Conservation (phyloP, 1,140 invertebrate genomes). For the Drosophila nebulosa region DNA sequence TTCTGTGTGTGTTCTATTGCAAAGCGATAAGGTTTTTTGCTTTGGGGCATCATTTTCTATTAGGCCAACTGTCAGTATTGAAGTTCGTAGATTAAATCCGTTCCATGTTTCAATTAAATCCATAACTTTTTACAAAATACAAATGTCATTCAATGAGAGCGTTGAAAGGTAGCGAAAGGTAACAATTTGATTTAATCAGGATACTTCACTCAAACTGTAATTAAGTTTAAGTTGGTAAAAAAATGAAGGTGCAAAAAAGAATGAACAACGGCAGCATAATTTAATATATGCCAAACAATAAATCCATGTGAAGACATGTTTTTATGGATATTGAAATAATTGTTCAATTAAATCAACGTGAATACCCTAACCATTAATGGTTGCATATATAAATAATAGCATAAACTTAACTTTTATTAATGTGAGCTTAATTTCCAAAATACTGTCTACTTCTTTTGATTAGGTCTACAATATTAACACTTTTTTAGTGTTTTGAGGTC, state of each 20-base stretch:
- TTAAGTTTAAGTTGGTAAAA: constrained; percentile 50
- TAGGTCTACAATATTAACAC: no score
- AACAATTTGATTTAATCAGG: constrained; percentile 56
- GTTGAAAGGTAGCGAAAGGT: no score
- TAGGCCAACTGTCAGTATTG: not conserved
- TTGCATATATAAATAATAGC: not conserved
- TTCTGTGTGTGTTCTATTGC: not conserved
- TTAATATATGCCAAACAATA: constrained; percentile 3
- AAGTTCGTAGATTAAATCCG: constrained; percentile 21
- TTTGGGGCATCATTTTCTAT: not conserved
- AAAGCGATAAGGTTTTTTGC: constrained; percentile 1
- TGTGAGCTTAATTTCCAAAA: no score
- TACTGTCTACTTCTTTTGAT: no score
- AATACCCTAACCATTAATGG: not conserved
- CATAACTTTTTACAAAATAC: constrained; percentile 27
- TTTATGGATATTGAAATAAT: not conserved
- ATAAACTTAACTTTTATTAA: no score
- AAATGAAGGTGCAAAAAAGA: not conserved
- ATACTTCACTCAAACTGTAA: constrained; percentile 41
- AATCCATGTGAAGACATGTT: constrained; percentile 2
- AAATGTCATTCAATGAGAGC: constrained; percentile 43
- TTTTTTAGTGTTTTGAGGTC: no score
- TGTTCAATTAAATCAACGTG: not conserved
- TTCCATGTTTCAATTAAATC: constrained; percentile 55
- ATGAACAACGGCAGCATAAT: not conserved